Evolutionary conservation across 2,113 vertebrate genomes (phyloP).

Genomic region (Apeltes quadracus): DNA sequence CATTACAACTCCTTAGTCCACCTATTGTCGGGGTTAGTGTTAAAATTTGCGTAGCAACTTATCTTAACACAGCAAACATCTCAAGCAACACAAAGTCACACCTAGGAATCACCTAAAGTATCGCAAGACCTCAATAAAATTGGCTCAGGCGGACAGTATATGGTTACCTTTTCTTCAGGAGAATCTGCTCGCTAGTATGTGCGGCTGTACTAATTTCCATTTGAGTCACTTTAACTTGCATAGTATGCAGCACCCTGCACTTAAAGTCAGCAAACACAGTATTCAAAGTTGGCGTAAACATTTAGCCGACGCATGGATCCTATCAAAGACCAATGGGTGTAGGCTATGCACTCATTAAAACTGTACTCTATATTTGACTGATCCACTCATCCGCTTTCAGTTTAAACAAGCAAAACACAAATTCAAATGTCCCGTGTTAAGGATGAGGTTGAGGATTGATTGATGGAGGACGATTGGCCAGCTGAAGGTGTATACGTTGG

Average conservation of each 20-base stretch:
- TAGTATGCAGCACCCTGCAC: neutral
- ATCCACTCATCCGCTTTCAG: too few relatives aligned
- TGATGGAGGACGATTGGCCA: too few relatives aligned
- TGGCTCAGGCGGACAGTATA: too few relatives aligned
- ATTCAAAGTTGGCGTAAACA: neutral
- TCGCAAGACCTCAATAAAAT: neutral
- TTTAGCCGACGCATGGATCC: neutral
- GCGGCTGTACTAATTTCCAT: too few relatives aligned
- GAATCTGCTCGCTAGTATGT: too few relatives aligned
- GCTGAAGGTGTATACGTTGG: too few relatives aligned
- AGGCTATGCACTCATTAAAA: too few relatives aligned
- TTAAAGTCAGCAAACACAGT: neutral
- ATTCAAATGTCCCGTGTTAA: too few relatives aligned
- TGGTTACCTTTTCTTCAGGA: neutral
- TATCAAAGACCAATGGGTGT: too few relatives aligned
- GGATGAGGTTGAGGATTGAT: too few relatives aligned
- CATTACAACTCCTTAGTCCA: neutral
- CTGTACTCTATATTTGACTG: too few relatives aligned
- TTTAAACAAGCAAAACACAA: too few relatives aligned
- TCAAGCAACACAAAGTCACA: neutral
- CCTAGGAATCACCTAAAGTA: neutral
- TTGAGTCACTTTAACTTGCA: neutral
- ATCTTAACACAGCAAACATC: neutral
- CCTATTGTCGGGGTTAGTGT: neutral
- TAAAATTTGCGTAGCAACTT: neutral